Evolutionary conservation across 2,888 invertebrate genomes (phyloP), one percentile per base, ranked within the genome.

Genomic region (Tanytarsus gracilentus): DNA sequence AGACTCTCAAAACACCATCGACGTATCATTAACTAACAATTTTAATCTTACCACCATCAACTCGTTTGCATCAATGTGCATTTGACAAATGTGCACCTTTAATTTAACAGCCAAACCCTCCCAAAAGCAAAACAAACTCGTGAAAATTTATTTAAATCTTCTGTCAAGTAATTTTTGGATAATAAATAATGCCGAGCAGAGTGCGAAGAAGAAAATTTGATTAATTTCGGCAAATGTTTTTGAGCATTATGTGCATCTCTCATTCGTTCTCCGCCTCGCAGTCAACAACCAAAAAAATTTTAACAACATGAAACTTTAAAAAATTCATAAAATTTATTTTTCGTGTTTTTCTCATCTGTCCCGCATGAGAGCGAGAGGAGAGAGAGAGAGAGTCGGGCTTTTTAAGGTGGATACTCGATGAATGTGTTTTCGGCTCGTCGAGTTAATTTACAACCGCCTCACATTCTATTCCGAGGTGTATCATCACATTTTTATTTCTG

Each of bases 201-300:
- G 30, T 30, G 49, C 4, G 21, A 27, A n/a, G 11, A 27, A 29
- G 30, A 27, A 53, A 23, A 23, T 53, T 18, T 53, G 53, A 55
- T 39, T 39, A 44, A 44, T 44, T 44, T 44, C 44, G 44, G 44
- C 44, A 44, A 44, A 44, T 44, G 44, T 44, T 44, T 18, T 36
- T 36, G 36, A 36, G 36, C n/a, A 36, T 36, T 36, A 36, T 44
- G 44, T 23, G 23, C 11, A 18, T 44, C 18, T 44, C 23, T 44
- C 23, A 4, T 4, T 44, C 21, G 23, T 44, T 44, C 18, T 18
- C 9, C 21, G 18, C 21, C 18, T 44, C 21, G 11, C 4, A 11
- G 44, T 11, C 18, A n/a, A n/a, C n/a, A n/a, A n/a, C 44, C 44
- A 11, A n/a, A 33, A 33, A 33, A 33, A 33, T 11, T 11, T 11